Base-by-base conservation (phyloP, 2,797 vertebrate genomes). In the Neopelma chrysocephalum region DNA sequence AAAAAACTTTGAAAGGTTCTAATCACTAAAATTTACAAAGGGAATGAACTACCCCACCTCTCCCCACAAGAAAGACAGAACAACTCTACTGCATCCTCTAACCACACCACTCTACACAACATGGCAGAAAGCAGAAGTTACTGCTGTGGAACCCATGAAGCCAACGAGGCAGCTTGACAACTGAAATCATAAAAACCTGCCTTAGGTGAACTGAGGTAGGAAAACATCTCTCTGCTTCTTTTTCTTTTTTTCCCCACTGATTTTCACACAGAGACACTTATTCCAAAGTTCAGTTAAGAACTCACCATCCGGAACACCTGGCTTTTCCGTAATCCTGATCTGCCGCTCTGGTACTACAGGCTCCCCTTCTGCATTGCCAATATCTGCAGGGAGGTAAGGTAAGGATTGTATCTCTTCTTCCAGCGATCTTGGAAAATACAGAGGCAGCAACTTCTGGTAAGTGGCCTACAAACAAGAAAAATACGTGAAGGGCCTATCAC, bases 271-370 rank as follows among this genome's bases (percentile, higher is more conserved):
- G 15, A 71, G 57, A 20, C 4, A 19, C 6, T 86, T 43, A 71
- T 18, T 50, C 51, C 47, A 29, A 65, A 78, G 38, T 20, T 60
- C 50, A 81, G 25, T 6, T 60, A 53, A 36, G 50, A 66, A 94
- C 97, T 98, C 97, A 99, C 99, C 99, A 94, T 99, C 99, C 0
- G 98, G 97, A 93, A 94, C 97, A 9, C 99, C 99, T 0, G 99
- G 99, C 73, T 99, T 99, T 95, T 99, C 99, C 4, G 98, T 96
- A 73, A 99, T 99, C 87, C 99, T 98, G 93, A 99, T 99, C 98
- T 99, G 99, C 65, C 99, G 97, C 95, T 99, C 99, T 0, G 99
- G 99, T 27, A 99, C 99, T 15, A 99, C 98, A 0, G 99, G 99
- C 91, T 99, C 99, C 6, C 99, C 99, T 94, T 99, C 99, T 0